Conservation (phyloP, 2,888 invertebrate species). For the Brachypterus glaber region DNA sequence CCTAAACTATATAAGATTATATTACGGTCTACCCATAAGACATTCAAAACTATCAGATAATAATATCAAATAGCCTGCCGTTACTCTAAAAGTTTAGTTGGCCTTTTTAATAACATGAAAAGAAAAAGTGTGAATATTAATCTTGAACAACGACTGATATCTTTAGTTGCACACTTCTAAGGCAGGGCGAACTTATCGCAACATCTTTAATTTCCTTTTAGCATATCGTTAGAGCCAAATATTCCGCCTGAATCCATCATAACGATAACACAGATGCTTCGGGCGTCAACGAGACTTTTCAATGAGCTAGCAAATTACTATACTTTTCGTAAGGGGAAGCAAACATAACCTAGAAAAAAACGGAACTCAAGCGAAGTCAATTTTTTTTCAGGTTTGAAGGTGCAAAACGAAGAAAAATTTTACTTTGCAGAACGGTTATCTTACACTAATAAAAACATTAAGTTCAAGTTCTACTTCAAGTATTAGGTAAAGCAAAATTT, state of each 20-base stretch:
- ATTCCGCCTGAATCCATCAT: conserved; percentile 40
- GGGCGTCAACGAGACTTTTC: conserved; percentile 28
- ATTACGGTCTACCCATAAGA: too few relatives aligned
- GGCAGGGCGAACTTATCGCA: conserved; percentile 35
- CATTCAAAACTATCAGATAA: too few relatives aligned
- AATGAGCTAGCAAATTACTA: not conserved
- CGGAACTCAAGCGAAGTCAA: too few relatives aligned
- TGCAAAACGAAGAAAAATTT: too few relatives aligned
- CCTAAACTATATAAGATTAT: too few relatives aligned
- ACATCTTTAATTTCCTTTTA: conserved; percentile 42
- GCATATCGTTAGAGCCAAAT: conserved; percentile 40
- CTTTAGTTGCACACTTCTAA: conserved; percentile 24
- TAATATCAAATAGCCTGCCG: not conserved
- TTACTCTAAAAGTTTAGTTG: not conserved
- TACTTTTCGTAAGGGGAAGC: not conserved
- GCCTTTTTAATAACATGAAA: not conserved
- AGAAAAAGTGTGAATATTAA: conserved; percentile 24
- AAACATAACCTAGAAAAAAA: too few relatives aligned
- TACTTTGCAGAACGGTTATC: too few relatives aligned
- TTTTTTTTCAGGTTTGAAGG: too few relatives aligned
- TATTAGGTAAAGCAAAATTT: too few relatives aligned
- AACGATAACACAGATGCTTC: conserved; percentile 39
- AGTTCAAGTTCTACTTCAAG: too few relatives aligned
- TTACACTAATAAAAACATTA: too few relatives aligned
- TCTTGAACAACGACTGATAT: conserved; percentile 23